Evolutionary conservation across 2,113 vertebrate species (phyloP).

Genomic region (Clarias batrachus): DNA sequence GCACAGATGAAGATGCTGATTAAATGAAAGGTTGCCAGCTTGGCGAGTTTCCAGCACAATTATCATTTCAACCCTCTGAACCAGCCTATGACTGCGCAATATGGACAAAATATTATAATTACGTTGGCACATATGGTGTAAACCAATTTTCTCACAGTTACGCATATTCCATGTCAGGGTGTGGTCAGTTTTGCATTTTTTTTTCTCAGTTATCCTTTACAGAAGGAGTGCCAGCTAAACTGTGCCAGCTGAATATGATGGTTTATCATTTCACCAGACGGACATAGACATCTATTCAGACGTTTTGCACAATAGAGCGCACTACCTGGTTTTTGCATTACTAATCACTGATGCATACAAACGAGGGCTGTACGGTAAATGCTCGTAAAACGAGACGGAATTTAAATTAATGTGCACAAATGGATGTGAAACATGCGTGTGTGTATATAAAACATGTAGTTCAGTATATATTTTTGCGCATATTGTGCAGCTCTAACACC

Average conservation of each 20-base stretch:
- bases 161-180: background rate
- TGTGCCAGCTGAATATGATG: background rate
- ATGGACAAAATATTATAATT: background rate
- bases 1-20: conserved; percentile 22
- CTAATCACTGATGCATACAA: background rate
- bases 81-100: background rate
- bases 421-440: background rate
- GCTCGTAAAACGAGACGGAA: background rate
- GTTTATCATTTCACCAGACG: background rate
- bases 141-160: background rate
- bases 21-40: conserved; percentile 26
- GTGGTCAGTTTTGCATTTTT: background rate
- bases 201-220: too few species aligned
- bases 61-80: background rate
- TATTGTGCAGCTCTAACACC: background rate
- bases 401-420: background rate
- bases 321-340: background rate
- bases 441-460: background rate
- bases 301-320: too few species aligned
- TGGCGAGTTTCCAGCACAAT: conserved; percentile 1
- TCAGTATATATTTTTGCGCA: background rate
- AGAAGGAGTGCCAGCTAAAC: too few species aligned
- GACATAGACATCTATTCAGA: background rate
- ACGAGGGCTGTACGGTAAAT: too few species aligned
- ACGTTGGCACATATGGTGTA: background rate